Evolutionary conservation across 1,140 invertebrate species (phyloP).

Genomic region (Pogonomyrmex californicus): DNA sequence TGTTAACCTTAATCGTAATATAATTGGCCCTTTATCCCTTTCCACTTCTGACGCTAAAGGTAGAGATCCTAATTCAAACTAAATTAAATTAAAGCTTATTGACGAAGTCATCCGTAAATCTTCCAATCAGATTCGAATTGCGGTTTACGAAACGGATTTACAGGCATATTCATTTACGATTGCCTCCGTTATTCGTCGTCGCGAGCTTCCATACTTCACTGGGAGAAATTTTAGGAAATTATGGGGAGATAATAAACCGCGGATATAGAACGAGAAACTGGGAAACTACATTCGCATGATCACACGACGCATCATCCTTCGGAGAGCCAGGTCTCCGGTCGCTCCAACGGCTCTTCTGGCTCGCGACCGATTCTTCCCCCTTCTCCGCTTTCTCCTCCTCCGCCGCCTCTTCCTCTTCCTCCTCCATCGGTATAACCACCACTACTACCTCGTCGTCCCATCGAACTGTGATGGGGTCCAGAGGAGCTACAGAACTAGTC

Average conservation of each 20-base stretch:
- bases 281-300: slow-evolving; percentile 36
- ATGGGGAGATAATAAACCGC: not conserved
- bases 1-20: not conserved
- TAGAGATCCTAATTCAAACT: not conserved
- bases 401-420: slow-evolving; percentile 8
- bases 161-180: not conserved
- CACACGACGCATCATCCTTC: slow-evolving; percentile 29
- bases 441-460: slow-evolving; percentile 35
- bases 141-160: not conserved
- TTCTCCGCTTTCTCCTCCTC: slow-evolving; percentile 10
- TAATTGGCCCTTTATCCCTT: not conserved
- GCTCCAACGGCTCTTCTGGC: slow-evolving; percentile 13
- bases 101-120: not conserved
- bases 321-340: slow-evolving; percentile 30
- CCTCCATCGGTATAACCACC: slow-evolving; percentile 34
- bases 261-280: slow-evolving; percentile 5
- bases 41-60: not conserved
- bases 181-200: not conserved
- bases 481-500: slow-evolving; percentile 61
- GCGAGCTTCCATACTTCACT: not conserved
- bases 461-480: slow-evolving; percentile 69
- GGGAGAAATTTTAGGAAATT: slow-evolving; percentile 10
- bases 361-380: slow-evolving; percentile 53
- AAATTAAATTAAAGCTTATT: not conserved
- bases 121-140: not conserved